A percentile compares a stretch with the other conserved stretches of the same genome.
Conservation (phyloP, 2,888 invertebrate genomes). For the Saturnia pavonia region DNA sequence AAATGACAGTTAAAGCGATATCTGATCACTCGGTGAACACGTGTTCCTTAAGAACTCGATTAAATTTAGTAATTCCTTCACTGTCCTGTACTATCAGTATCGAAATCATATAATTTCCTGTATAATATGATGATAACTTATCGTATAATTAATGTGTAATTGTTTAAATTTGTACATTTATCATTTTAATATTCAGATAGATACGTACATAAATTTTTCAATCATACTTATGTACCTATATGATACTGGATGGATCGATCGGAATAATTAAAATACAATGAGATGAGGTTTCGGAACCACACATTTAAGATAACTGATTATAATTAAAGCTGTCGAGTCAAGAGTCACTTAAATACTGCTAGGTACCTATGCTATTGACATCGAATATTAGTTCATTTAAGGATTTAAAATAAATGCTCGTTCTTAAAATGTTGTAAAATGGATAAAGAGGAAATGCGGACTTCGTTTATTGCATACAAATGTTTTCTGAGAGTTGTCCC, state of each 20-base stretch:
- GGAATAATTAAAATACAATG: neutral
- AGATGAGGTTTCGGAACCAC: neutral
- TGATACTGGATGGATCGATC: neutral
- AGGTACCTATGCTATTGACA: neutral
- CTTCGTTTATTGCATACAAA: too few species aligned
- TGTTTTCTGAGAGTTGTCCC: too few species aligned
- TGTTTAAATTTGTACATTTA: neutral
- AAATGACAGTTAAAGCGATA: neutral
- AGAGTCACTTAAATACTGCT: neutral
- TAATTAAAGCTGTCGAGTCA: neutral
- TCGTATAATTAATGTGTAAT: conserved; percentile 9
- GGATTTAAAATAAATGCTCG: too few species aligned
- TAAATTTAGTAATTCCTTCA: neutral
- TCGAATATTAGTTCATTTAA: neutral
- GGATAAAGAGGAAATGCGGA: too few species aligned
- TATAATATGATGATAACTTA: conserved; percentile 3
- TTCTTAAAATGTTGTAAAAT: too few species aligned
- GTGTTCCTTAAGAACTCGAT: neutral
- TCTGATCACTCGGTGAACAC: neutral
- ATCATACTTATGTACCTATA: neutral
- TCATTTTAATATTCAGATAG: neutral
- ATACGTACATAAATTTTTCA: neutral
- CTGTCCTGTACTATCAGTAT: neutral
- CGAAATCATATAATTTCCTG: neutral
- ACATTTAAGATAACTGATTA: neutral